Percentiles rank a stretch among this genome's conserved stretches.
These are phyloP conservation scores for Tupiocoris notatus DNA, from an alignment of 2,888 invertebrate genomes.

Conservation along the genomic window DNA sequence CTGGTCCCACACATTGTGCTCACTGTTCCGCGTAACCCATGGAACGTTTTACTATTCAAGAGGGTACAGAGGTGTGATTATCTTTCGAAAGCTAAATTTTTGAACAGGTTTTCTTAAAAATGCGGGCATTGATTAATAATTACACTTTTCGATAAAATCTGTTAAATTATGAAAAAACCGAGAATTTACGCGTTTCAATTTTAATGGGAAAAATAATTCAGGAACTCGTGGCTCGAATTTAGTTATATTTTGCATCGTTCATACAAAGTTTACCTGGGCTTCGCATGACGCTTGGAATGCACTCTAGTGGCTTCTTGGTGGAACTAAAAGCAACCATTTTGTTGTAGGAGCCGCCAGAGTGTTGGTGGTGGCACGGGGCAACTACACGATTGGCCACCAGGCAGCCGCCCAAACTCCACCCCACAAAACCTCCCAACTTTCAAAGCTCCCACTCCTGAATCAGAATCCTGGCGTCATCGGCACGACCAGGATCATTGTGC, in stretches of 20 bases:
- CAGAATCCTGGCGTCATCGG: neutral
- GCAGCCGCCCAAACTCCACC: conserved; percentile 35
- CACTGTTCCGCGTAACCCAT: neutral
- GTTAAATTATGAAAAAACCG: too few relatives aligned
- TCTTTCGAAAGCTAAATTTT: neutral
- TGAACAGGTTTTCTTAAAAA: neutral
- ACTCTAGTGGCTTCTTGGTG: conserved; percentile 7
- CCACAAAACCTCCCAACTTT: conserved; percentile 20
- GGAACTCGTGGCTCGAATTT: too few relatives aligned
- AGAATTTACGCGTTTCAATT: too few relatives aligned
- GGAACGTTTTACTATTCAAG: neutral
- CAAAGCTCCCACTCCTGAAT: neutral
- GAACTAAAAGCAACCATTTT: conserved; percentile 34
- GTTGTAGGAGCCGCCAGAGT: conserved; percentile 37
- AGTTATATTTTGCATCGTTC: too few relatives aligned
- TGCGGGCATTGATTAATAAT: too few relatives aligned
- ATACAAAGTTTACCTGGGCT: too few relatives aligned
- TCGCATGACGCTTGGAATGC: neutral
- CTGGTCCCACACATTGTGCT: conserved; percentile 6
- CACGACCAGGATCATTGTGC: neutral
- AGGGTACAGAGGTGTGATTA: neutral
- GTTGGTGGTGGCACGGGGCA: conserved; percentile 11
- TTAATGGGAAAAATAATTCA: too few relatives aligned
- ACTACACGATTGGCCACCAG: conserved; percentile 40
- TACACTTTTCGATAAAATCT: too few relatives aligned